Percentiles rank a stretch among this genome's conserved stretches.
phyloP scores from a whole-genome alignment of 2,797 vertebrate genomes.

The Xerus rutilus region DNA sequence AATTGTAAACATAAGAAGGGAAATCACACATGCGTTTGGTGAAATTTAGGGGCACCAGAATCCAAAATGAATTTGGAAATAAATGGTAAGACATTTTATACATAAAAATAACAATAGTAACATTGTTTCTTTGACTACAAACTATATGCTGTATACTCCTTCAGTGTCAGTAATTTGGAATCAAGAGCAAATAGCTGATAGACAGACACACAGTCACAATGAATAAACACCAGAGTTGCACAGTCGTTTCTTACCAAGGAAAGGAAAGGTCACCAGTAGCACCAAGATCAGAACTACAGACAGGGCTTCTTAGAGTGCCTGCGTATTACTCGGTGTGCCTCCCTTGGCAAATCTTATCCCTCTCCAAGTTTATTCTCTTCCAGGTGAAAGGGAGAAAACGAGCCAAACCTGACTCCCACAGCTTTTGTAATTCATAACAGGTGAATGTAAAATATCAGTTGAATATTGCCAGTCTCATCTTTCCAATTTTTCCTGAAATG shows the following conservation, averaged over 20 bases:
- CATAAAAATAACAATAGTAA: background rate
- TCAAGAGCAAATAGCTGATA: background rate
- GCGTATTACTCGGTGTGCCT: fast-evolving
- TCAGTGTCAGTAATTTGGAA: background rate
- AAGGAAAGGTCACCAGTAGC: background rate
- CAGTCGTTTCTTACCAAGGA: background rate
- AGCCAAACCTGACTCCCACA: background rate
- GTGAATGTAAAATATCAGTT: background rate
- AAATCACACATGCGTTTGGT: background rate
- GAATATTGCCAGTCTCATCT: background rate
- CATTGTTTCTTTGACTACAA: constrained; percentile 18
- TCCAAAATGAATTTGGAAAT: background rate
- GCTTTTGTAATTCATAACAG: background rate
- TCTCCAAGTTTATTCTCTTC: background rate
- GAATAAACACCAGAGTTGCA: background rate
- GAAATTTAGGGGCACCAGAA: background rate
- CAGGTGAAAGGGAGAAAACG: background rate
- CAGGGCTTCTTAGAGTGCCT: background rate
- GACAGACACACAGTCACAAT: background rate
- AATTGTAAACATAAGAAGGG: background rate
- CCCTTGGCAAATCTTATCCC: background rate
- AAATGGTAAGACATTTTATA: background rate
- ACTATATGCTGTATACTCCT: background rate
- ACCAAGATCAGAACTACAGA: background rate
- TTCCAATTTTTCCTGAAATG: background rate